Base-by-base conservation (phyloP, 2,888 invertebrate genomes). In the Cerastis rubricosa region DNA sequence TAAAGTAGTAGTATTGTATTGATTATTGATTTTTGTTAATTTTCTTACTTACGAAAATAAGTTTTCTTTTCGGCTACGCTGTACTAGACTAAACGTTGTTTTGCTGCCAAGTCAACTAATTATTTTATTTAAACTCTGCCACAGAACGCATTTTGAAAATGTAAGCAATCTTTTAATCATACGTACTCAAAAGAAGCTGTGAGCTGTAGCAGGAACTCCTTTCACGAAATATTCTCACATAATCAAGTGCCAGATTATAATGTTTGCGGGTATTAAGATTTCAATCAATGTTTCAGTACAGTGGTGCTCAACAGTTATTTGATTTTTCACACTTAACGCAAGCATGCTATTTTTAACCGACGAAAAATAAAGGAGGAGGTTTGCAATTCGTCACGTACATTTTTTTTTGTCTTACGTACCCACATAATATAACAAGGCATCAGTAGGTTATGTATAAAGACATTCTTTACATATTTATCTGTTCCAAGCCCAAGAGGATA, bases 161-260 rank as follows among this genome's bases (percentile, higher is more conserved):
- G 68, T 69, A 80, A 59, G 63, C 71, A 77, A 79, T 86, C 80
- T 78, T 59, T 82, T 69, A 59, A 80, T 80, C 76, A 59, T 43
- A 80, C 54, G 75, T 76, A 76, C 76, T 71, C 57, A 73, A 67
- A 74, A 63, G 43, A 68, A 72, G 66, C 45, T 57, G 65, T 35
- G 57, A 75, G 66, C 43, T 43, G 61, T 45, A 57, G 47, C 40
- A 74, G 25, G 29, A 72, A 66, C 47, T 69, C 49, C 75, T 85
- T 80, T 84, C 85, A 78, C 86, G 74, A 75, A 86, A 82, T 81
- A 69, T 80, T 87, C 71, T 84, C 82, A 79, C 75, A 84, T 73
- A 78, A 54, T 65, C n/a, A 74, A 72, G 25, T 61, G 74, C 49
- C 66, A 81, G 80, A 76, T 66, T 77, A 78, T 81, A 83, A 82